phyloP scores from a whole-genome alignment of 1,140 invertebrate genomes.

The Ceratosolen fusciceps region DNA sequence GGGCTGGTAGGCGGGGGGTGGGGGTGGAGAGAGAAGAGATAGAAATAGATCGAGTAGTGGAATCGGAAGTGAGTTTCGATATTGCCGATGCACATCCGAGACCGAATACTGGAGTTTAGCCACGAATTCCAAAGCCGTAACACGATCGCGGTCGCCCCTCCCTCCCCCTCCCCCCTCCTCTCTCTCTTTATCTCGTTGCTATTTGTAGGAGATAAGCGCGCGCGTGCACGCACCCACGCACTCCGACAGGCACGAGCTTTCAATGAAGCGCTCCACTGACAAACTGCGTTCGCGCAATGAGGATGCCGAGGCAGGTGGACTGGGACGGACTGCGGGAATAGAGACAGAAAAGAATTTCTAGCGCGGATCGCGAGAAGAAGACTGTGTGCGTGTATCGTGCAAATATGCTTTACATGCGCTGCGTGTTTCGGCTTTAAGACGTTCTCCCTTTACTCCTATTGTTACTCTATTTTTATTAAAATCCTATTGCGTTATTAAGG shows the following conservation, averaged over 20 bases:
- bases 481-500: no score
- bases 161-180: no score
- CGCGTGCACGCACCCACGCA: no score
- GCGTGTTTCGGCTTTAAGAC: neutral
- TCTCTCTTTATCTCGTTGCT: constrained; percentile 16
- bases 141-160: neutral
- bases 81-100: constrained; percentile 8
- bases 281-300: neutral
- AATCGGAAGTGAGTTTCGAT: constrained; percentile 34
- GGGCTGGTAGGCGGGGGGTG: no score
- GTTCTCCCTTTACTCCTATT: neutral
- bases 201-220: constrained; percentile 4
- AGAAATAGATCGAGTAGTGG: neutral
- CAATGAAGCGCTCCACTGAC: neutral
- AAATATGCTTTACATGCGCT: neutral
- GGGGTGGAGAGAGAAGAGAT: neutral
- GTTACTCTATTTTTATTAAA: no score
- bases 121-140: constrained; percentile 16
- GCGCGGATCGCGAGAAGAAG: neutral
- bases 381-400: neutral
- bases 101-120: constrained; percentile 5
- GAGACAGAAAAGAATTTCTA: neutral
- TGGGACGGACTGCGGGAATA: neutral
- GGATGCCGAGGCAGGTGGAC: neutral
- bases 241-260: no score